Evolutionary conservation across 2,113 vertebrate genomes (phyloP).

Genomic region (Passer montanus): DNA sequence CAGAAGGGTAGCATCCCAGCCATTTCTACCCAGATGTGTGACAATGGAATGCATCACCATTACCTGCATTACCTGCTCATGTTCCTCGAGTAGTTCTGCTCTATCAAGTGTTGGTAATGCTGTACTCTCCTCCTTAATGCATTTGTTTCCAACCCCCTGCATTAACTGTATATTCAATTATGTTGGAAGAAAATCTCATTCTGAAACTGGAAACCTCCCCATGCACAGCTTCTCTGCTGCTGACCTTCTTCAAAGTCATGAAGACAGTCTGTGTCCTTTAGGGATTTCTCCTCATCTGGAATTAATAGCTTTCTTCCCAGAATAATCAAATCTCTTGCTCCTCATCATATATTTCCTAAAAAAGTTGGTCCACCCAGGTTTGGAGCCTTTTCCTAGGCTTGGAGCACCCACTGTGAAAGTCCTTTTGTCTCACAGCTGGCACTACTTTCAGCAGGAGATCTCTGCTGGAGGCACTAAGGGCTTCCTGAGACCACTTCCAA

Average conservation of each 20-base stretch:
- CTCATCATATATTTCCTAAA: background rate
- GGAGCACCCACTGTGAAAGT: background rate
- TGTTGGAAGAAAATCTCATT: slow-evolving; percentile 3
- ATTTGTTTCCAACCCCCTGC: background rate
- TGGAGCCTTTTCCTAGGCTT: background rate
- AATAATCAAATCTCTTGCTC: background rate
- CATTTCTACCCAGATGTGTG: background rate
- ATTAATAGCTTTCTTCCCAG: slow-evolving; percentile 3
- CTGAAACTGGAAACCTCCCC: background rate
- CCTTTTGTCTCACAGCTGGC: background rate
- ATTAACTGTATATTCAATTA: slow-evolving; percentile 23
- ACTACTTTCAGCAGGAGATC: background rate
- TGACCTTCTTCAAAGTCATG: slow-evolving; percentile 35
- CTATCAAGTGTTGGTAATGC: background rate
- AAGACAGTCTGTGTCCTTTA: background rate
- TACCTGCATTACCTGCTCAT: slow-evolving; percentile 2
- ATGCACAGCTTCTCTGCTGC: background rate
- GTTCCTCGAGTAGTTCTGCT: background rate
- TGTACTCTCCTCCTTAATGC: background rate
- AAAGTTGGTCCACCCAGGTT: background rate
- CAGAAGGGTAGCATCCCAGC: background rate
- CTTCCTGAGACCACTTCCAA: background rate
- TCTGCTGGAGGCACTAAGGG: background rate
- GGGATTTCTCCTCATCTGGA: background rate
- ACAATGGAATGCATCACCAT: background rate